Evolutionary conservation across 2,797 vertebrate species (phyloP).

Genomic region (Falco rusticolus): DNA sequence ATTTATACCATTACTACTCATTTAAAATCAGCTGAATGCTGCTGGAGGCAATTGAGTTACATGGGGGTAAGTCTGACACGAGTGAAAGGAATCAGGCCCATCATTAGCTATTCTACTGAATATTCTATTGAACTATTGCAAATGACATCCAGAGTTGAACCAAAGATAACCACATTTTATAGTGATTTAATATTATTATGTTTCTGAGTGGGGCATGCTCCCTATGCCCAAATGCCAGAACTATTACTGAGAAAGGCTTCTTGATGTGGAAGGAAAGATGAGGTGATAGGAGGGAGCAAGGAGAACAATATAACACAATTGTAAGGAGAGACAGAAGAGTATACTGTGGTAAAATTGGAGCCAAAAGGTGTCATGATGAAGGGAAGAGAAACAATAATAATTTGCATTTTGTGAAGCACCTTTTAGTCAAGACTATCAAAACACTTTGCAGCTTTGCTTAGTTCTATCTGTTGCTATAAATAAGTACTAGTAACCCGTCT

Average conservation of each 20-base stretch:
- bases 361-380: conserved; percentile 1
- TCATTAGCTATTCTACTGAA: not conserved
- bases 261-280: conserved; percentile 29
- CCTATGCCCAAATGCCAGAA: conserved; percentile 4
- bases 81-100: not conserved
- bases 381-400: conserved; percentile 16
- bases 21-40: not conserved
- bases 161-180: not conserved
- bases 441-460: not conserved
- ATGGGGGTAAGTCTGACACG: not conserved
- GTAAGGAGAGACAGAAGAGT: conserved; percentile 1
- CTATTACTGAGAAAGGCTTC: conserved; percentile 2
- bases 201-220: not conserved
- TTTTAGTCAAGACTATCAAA: conserved; percentile 15
- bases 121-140: not conserved
- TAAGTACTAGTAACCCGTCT: not conserved
- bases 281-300: not conserved
- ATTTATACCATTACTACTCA: not conserved
- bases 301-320: not conserved
- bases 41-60: not conserved
- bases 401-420: conserved; percentile 10
- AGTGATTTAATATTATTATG: conserved; percentile 25
- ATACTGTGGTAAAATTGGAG: not conserved
- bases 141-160: conserved; percentile 19
- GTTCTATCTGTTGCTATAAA: not conserved